Evolutionary conservation across 2,888 invertebrate genomes (phyloP).

Genomic region (Molanna angustata): DNA sequence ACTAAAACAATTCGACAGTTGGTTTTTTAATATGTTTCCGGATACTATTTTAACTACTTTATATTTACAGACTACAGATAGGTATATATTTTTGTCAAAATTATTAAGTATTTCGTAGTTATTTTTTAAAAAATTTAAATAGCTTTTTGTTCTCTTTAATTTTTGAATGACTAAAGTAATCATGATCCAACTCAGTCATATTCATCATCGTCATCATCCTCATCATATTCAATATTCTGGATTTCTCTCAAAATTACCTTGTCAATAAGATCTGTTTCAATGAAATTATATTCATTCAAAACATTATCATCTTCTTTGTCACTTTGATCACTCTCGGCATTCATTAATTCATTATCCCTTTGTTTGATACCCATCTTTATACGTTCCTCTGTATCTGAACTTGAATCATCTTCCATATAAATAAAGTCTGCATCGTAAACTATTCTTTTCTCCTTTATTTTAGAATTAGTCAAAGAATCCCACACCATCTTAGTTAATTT

Average conservation of each 20-base stretch:
- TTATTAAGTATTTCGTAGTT: too few relatives aligned
- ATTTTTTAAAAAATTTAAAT: too few relatives aligned
- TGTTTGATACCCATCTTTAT: neutral
- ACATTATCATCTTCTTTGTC: constrained; percentile 4
- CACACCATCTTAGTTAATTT: constrained; percentile 43
- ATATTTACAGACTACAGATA: too few relatives aligned
- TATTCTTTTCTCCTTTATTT: constrained; percentile 42
- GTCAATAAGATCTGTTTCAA: constrained; percentile 1
- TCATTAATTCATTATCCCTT: neutral
- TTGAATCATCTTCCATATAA: constrained; percentile 3
- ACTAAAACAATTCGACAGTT: too few relatives aligned
- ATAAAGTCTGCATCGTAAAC: constrained; percentile 20
- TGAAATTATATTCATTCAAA: neutral
- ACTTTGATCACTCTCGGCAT: constrained; percentile 1
- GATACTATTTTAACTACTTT: too few relatives aligned
- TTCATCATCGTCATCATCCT: neutral
- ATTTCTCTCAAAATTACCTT: neutral
- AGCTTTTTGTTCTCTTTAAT: too few relatives aligned
- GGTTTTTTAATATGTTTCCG: too few relatives aligned
- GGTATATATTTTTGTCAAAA: too few relatives aligned
- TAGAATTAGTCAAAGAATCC: constrained; percentile 40
- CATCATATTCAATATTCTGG: neutral
- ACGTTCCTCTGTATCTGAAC: neutral
- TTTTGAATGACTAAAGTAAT: too few relatives aligned
- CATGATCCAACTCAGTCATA: too few relatives aligned